These are phyloP conservation scores for Drosophila antonietae DNA, from an alignment of 2,888 invertebrate species.

Conservation along the genomic window DNA sequence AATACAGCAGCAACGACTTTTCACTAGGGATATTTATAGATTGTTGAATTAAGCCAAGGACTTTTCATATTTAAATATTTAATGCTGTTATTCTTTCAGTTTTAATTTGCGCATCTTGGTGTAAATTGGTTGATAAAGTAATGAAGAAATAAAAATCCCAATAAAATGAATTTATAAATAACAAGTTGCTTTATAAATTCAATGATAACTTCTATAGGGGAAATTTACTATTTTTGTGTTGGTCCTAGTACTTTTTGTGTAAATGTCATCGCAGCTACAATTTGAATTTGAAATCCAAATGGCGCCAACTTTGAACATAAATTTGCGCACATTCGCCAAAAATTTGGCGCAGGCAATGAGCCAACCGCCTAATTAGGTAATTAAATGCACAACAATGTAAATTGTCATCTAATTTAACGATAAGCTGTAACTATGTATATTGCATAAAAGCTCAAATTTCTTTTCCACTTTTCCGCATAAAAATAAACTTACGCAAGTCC, in stretches of 20 bases:
- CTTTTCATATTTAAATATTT: neutral
- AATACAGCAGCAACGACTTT: neutral
- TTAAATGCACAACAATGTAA: neutral
- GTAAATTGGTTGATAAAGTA: neutral
- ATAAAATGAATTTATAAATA: neutral
- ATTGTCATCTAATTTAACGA: neutral
- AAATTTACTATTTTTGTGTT: neutral
- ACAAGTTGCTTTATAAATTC: neutral
- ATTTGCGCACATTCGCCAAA: neutral
- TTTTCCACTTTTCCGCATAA: neutral
- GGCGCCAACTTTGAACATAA: neutral
- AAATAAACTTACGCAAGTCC: conserved; percentile 11
- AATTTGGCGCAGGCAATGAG: neutral
- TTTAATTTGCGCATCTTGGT: neutral
- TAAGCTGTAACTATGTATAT: neutral
- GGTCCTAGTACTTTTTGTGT: neutral
- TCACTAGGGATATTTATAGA: neutral
- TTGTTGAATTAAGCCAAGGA: neutral
- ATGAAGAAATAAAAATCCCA: neutral
- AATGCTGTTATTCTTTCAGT: neutral
- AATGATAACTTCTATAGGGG: neutral
- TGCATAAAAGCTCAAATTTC: neutral
- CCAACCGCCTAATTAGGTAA: neutral
- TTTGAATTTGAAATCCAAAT: neutral
- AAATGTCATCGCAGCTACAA: neutral